Conservation (phyloP, 2,113 vertebrate species). For the Cromileptes altivelis region DNA sequence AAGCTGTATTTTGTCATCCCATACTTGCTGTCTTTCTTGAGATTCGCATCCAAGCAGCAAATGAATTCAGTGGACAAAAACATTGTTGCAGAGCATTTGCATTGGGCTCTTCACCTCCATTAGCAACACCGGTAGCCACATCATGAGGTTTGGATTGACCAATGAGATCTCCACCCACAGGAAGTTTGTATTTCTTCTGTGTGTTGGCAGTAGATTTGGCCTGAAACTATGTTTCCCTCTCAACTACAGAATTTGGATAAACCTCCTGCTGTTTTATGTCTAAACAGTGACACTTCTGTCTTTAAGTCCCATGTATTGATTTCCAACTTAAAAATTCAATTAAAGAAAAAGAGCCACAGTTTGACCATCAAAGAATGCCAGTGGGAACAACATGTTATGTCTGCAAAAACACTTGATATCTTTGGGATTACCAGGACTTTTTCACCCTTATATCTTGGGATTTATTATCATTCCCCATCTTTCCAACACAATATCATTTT, state of each 20-base stretch:
- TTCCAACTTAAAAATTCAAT: background rate
- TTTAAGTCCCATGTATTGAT: background rate
- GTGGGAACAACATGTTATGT: background rate
- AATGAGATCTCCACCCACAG: background rate
- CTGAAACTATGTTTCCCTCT: background rate
- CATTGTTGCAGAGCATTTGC: background rate
- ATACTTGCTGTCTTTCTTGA: background rate
- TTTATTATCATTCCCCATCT: background rate
- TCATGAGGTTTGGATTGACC: background rate
- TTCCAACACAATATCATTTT: background rate
- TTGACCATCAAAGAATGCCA: background rate
- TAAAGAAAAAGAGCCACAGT: background rate
- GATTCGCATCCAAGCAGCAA: too few species aligned
- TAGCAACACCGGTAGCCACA: background rate
- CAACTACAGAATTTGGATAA: background rate
- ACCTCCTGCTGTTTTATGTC: background rate
- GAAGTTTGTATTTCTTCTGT: background rate
- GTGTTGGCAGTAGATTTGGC: too few species aligned
- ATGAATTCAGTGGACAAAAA: background rate
- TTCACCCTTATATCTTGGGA: background rate
- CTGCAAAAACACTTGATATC: background rate
- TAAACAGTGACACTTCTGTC: too few species aligned
- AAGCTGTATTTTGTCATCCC: background rate
- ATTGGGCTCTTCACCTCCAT: background rate
- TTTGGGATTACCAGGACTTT: background rate